Evolutionary conservation across 64 coral and sea anemone genomes (phyloP).

Genomic region (Montipora efflorescens): DNA sequence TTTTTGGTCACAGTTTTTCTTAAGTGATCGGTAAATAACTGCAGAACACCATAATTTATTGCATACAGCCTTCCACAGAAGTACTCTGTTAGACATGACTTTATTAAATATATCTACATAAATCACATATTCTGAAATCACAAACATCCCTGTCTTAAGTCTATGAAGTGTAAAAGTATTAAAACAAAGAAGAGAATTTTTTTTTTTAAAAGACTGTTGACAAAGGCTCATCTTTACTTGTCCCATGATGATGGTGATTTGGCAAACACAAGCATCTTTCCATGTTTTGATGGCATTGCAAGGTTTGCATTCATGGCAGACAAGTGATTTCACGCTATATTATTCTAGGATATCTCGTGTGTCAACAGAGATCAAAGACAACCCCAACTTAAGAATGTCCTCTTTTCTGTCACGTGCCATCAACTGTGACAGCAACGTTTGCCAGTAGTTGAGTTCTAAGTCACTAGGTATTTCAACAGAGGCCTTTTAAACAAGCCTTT

Average conservation of each 20-base stretch:
- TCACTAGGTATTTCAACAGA: conserved; percentile 41
- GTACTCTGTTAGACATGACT: too few species aligned
- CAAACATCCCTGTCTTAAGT: too few species aligned
- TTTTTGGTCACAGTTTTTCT: too few species aligned
- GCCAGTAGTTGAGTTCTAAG: conserved; percentile 1
- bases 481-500: conserved; percentile 38
- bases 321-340: conserved; percentile 46
- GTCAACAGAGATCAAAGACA: conserved; percentile 62
- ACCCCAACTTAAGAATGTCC: conserved; percentile 42
- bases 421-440: conserved; percentile 42
- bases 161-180: too few species aligned
- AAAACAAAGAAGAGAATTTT: too few species aligned
- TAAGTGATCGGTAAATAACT: too few species aligned
- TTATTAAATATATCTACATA: too few species aligned
- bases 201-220: too few species aligned
- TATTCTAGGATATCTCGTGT: conserved; percentile 42
- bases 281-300: background rate
- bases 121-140: too few species aligned
- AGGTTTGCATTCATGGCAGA: conserved; percentile 39
- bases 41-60: too few species aligned
- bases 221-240: too few species aligned
- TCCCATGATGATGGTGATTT: conserved; percentile 47
- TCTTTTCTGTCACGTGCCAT: conserved; percentile 74
- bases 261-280: conserved; percentile 33
- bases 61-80: too few species aligned